Evolutionary conservation across 2,797 vertebrate species (phyloP).

Genomic region (Fratercula arctica): DNA sequence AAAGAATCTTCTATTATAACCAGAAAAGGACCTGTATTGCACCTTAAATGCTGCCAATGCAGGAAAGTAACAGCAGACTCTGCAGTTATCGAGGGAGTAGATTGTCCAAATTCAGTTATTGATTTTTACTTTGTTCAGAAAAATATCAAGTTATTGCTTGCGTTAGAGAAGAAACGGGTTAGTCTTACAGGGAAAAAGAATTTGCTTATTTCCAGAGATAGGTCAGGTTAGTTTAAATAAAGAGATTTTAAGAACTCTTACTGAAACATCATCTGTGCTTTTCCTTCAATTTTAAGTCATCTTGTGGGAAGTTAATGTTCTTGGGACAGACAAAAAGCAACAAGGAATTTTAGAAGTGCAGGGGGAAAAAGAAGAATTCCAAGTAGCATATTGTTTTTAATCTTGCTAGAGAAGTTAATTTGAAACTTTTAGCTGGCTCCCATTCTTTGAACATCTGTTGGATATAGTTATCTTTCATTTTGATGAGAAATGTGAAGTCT

Average conservation of each 20-base stretch:
- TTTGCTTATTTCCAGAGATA: not conserved
- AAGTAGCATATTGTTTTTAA: not conserved
- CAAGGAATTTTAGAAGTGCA: not conserved
- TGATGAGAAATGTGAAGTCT: not conserved
- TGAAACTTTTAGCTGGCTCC: not conserved
- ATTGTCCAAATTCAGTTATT: not conserved
- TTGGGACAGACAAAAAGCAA: not conserved
- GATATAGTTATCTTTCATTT: not conserved
- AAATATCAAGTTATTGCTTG: not conserved
- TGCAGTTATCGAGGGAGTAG: not conserved
- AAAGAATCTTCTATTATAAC: not conserved
- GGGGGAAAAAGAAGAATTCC: not conserved
- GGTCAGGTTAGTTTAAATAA: not conserved
- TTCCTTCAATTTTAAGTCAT: not conserved
- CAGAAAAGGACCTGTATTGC: not conserved
- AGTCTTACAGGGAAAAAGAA: not conserved
- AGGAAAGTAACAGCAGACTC: not conserved
- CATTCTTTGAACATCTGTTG: not conserved
- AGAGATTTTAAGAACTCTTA: not conserved
- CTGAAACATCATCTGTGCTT: not conserved
- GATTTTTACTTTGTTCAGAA: slow-evolving; percentile 43
- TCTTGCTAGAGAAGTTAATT: not conserved
- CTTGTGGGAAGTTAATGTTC: not conserved
- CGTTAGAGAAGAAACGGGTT: slow-evolving; percentile 3
- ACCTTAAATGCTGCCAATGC: not conserved